Percentiles rank a stretch among this genome's conserved stretches.
phyloP scores from a whole-genome alignment of 1,140 invertebrate genomes.

The Nephila pilipes region DNA sequence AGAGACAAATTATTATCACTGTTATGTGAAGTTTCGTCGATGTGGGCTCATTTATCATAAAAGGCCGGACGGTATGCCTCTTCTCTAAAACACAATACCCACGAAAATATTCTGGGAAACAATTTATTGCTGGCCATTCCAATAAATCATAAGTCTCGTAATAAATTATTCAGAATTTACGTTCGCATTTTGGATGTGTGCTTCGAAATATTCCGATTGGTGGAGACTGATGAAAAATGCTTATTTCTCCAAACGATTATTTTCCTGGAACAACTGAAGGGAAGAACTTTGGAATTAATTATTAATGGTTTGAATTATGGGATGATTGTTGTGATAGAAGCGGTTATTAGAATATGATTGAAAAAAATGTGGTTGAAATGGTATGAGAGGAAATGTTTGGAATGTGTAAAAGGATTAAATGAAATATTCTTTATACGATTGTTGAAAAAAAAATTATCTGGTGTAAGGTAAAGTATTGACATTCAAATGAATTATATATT shows the following conservation, averaged over 20 bases:
- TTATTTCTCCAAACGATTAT: neutral
- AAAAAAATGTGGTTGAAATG: too few relatives aligned
- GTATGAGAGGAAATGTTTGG: too few relatives aligned
- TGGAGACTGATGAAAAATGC: conserved; percentile 12
- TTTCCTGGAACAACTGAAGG: conserved; percentile 5
- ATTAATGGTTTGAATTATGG: conserved; percentile 15
- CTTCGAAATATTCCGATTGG: conserved; percentile 18
- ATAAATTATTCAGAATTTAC: conserved; percentile 60
- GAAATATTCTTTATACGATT: too few relatives aligned
- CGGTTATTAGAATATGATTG: too few relatives aligned
- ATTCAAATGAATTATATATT: too few relatives aligned
- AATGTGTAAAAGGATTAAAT: too few relatives aligned
- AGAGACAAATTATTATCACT: conserved; percentile 45
- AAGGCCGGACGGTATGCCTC: neutral
- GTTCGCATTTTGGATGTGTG: conserved; percentile 37
- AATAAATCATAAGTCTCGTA: conserved; percentile 44
- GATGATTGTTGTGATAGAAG: neutral
- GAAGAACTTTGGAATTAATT: conserved; percentile 10
- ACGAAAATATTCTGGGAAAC: conserved; percentile 38
- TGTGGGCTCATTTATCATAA: conserved; percentile 42
- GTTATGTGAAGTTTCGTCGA: conserved; percentile 7
- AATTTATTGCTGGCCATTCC: conserved; percentile 53
- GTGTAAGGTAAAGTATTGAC: too few relatives aligned
- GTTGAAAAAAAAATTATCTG: too few relatives aligned
- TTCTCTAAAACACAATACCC: conserved; percentile 37